Base-by-base conservation (phyloP, 2,797 vertebrate genomes). In the Eurystomus glaucurus region DNA sequence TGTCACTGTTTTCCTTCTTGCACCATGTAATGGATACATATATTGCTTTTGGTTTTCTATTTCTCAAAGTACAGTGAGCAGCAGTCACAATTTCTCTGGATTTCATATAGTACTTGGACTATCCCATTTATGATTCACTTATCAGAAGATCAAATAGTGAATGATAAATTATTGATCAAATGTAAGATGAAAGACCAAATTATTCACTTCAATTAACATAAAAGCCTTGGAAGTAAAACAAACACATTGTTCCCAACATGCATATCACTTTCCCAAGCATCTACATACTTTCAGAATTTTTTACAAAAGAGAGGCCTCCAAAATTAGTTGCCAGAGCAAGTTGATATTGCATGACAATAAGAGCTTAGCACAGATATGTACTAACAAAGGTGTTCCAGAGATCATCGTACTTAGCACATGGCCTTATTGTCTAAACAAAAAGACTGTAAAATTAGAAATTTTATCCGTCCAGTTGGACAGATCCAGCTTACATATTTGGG, bases 351-450 rank as follows among this genome's bases (percentile, higher is more conserved):
- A 31, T 20, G 72, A 45, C 12, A 39, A 4, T 37, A 68, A 77
- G 39, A 81, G 11, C 23, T 48, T 68, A 51, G 31, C 28, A 43
- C 21, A 84, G 61, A 35, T 1, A 1, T 46, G 28, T 37, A 31
- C 18, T 85, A 18, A 39, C 16, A 71, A 52, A 69, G 20, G 6
- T 79, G 18, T 68, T 85, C 54, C 60, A 41, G 48, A 17, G 89
- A 39, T 8, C 3, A 1, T 50, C 1, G 1, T 43, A 28, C 4
- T 31, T 17, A 51, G 31, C 39, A 45, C 22, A 0, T 61, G 22
- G 9, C 61, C 28, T 8, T 55, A 26, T 28, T 28, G 10, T 54
- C 28, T 46, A 48, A 48, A 33, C 69, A 21, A 62, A 85, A 70
- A 82, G 21, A 85, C 14, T 66, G 37, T 58, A n/a, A 64, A 72